Conservation (phyloP, 1,140 invertebrate genomes). For the Heliconius himera region DNA sequence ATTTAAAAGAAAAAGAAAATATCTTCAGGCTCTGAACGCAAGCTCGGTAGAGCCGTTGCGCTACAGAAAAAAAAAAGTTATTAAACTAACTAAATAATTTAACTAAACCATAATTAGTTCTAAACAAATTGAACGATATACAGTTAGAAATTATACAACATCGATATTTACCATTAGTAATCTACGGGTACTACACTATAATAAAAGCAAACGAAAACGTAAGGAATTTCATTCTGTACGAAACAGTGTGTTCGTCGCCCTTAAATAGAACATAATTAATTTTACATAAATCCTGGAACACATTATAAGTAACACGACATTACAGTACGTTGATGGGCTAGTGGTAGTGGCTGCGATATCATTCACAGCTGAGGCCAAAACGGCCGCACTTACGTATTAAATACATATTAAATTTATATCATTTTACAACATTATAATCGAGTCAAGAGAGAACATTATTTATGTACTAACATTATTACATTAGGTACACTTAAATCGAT, state of each 20-base stretch:
- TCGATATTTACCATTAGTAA: constrained; percentile 25
- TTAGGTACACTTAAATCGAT: constrained; percentile 1
- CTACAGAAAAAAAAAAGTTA: background rate
- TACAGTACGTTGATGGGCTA: background rate
- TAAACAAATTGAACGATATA: constrained; percentile 43
- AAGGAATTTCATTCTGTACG: constrained; percentile 20
- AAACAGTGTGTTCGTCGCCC: background rate
- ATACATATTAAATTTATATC: constrained; percentile 3
- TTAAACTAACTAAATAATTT: constrained; percentile 51
- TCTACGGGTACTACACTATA: constrained; percentile 23
- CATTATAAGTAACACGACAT: constrained; percentile 6
- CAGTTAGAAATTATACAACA: constrained; percentile 46
- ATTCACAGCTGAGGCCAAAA: background rate
- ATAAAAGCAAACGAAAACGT: constrained; percentile 27
- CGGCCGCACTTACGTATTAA: constrained; percentile 2
- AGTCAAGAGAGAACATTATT: constrained; percentile 13
- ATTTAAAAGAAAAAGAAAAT: constrained; percentile 2
- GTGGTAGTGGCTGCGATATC: background rate
- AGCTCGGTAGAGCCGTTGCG: background rate
- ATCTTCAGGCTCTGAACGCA: background rate
- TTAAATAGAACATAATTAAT: background rate
- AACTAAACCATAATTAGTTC: constrained; percentile 48
- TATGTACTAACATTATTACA: constrained; percentile 10
- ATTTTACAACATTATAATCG: constrained; percentile 6
- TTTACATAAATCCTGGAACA: constrained; percentile 16